phyloP scores from a whole-genome alignment of 2,888 invertebrate species.

The Caenorhabditis sinica region DNA sequence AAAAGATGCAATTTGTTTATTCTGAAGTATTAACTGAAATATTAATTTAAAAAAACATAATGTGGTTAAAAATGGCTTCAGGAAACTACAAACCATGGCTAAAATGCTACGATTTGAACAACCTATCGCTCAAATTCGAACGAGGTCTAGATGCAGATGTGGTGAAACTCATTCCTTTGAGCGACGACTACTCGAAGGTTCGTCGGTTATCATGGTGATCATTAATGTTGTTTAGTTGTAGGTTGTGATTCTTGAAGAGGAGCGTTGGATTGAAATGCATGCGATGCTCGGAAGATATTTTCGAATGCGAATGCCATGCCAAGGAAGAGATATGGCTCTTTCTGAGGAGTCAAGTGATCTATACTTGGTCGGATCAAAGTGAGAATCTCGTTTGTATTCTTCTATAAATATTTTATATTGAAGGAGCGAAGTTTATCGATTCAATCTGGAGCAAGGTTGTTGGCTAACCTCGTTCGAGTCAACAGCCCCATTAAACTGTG shows the following conservation, averaged over 20 bases:
- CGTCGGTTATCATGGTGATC: background rate
- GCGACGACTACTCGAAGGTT: slow-evolving; percentile 97
- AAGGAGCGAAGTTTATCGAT: slow-evolving; percentile 92
- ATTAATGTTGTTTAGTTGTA: slow-evolving; percentile 85
- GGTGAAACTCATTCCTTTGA: slow-evolving; percentile 93
- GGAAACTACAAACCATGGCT: slow-evolving; percentile 94
- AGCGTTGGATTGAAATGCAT: slow-evolving; percentile 96
- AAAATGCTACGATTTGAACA: slow-evolving; percentile 96
- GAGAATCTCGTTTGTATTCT: slow-evolving; percentile 68
- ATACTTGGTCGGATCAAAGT: slow-evolving; percentile 93
- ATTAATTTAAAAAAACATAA: slow-evolving; percentile 33
- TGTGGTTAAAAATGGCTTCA: too few relatives aligned
- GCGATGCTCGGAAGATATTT: slow-evolving; percentile 94
- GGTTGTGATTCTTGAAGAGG: slow-evolving; percentile 93
- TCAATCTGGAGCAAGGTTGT: slow-evolving; percentile 96
- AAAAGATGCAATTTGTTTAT: too few relatives aligned
- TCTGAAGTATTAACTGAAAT: too few relatives aligned
- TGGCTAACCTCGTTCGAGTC: slow-evolving; percentile 92
- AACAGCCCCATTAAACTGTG: slow-evolving; percentile 88
- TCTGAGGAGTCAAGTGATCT: slow-evolving; percentile 94
- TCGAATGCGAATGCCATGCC: slow-evolving; percentile 93
- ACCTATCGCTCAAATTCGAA: slow-evolving; percentile 97
- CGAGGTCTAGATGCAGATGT: slow-evolving; percentile 97
- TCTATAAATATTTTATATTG: background rate
- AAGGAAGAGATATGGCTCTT: slow-evolving; percentile 95